Conservation (phyloP, 2,797 vertebrate genomes). For the Antennarius maculatus region DNA sequence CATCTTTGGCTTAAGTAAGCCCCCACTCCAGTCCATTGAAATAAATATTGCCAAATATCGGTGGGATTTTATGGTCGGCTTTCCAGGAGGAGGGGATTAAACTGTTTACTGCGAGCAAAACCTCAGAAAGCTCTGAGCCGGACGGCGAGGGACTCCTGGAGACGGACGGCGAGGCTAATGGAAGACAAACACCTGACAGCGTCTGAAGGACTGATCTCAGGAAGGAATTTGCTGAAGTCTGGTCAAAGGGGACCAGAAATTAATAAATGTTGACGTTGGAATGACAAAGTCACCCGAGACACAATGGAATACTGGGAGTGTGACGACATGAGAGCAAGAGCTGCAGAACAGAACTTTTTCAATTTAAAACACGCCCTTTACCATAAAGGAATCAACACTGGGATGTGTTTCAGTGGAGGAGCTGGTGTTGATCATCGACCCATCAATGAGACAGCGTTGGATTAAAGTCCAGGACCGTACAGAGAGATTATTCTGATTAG, state of each 20-base stretch:
- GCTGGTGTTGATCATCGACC: no score
- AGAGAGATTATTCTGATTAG: no score
- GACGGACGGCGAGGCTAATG: conserved; percentile 38
- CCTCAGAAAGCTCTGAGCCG: conserved; percentile 24
- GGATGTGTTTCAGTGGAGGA: no score
- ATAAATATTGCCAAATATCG: conserved; percentile 43
- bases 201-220: conserved; percentile 25
- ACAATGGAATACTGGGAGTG: background rate
- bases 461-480: no score
- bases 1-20: conserved; percentile 53
- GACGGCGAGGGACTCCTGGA: conserved; percentile 38
- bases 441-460: no score
- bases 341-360: no score
- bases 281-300: background rate
- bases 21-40: conserved; percentile 24
- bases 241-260: conserved; percentile 12
- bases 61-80: conserved; percentile 22
- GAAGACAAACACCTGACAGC: conserved; percentile 49
- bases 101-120: conserved; percentile 42
- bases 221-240: background rate
- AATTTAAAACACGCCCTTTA: no score
- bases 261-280: background rate
- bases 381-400: no score
- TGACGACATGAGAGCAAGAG: background rate
- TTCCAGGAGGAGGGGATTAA: conserved; percentile 34